Percentiles rank a stretch among this genome's conserved stretches.
These are phyloP conservation scores for Epinephelus awoara DNA, from an alignment of 2,797 vertebrate genomes.

Conservation along the genomic window DNA sequence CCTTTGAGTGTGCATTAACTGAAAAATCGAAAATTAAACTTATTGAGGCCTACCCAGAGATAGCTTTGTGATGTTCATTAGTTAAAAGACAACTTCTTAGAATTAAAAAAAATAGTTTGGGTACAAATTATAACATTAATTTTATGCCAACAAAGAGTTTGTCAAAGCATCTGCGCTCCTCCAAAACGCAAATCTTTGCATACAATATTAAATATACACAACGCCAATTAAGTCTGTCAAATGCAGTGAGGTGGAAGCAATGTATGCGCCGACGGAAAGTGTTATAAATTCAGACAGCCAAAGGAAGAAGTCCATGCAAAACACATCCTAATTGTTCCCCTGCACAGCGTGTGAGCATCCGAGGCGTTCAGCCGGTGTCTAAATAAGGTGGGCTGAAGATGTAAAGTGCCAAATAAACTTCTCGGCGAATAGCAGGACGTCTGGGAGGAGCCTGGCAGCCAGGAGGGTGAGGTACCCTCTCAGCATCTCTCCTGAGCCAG, in stretches of 20 bases:
- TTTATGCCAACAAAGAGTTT: background rate
- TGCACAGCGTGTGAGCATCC: conserved; percentile 23
- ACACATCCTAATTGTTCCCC: background rate
- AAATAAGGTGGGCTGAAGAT: conserved; percentile 67
- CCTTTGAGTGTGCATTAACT: background rate
- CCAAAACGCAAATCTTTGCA: conserved; percentile 17
- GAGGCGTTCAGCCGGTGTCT: conserved; percentile 24
- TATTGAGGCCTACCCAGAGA: background rate
- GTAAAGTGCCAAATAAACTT: conserved; percentile 71
- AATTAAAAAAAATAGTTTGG: background rate
- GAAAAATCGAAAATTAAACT: background rate
- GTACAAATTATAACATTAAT: background rate
- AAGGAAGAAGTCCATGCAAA: background rate
- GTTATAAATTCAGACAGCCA: conserved; percentile 3
- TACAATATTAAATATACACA: conserved; percentile 2
- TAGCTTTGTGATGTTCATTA: background rate
- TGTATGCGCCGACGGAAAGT: background rate
- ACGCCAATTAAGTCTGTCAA: conserved; percentile 11
- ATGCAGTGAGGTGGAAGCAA: background rate
- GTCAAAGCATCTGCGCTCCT: background rate
- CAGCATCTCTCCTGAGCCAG: conserved; percentile 77
- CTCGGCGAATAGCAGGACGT: conserved; percentile 79
- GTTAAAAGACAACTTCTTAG: background rate
- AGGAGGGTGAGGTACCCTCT: conserved; percentile 71
- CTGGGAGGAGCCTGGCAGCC: conserved; percentile 85